Base-by-base conservation (phyloP, 2,888 invertebrate species). In the Eupithecia pulchellata region DNA sequence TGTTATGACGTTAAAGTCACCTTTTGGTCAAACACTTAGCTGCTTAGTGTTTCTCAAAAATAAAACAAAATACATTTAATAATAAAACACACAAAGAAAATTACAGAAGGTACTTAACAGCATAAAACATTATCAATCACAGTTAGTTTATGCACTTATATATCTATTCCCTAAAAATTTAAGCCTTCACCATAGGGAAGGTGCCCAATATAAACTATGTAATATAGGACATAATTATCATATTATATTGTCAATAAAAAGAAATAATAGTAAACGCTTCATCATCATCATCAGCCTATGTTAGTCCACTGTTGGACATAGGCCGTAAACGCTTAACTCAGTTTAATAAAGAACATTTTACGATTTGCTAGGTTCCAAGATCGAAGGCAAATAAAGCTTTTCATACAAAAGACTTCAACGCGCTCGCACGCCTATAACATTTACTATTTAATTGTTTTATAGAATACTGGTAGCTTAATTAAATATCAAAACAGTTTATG, bases 391-490 rank as follows among this genome's bases (percentile, higher is more conserved):
- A 52, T n/a, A 20, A 47, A 13, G 30, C 55, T 9, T 20, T 30
- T 60, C 55, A 64, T 55, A 65, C 20, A 64, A 68, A 71, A 71
- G 67, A 68, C 61, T 64, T 71, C 25, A 64, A 71, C 71, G 71
- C 71, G 71, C 64, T 60, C 11, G 17, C 29, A 4, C 57, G 57
- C 29, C 29, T 17, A 14, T 8, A 29, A 57, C 27, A 17, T 57
- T 29, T 29, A 27, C 6, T 29, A 27, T 17, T 29, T 29, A 57
- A 5, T 29, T 57, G 8, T 20, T 29, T 29, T n/a, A n/a, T n/a
- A n/a, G 57, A 57, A 29, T 13, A 29, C 17, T 17, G 27, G 6
- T 29, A 17, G 6, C 6, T 29, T 2, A 25, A 27, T 55, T n/a
- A 27, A 57, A 57, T 17, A 17, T 55, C n/a, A n/a, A 27, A 57